Base-by-base conservation (phyloP, 2,888 invertebrate genomes). In the Malthinus seriepunctatus region DNA sequence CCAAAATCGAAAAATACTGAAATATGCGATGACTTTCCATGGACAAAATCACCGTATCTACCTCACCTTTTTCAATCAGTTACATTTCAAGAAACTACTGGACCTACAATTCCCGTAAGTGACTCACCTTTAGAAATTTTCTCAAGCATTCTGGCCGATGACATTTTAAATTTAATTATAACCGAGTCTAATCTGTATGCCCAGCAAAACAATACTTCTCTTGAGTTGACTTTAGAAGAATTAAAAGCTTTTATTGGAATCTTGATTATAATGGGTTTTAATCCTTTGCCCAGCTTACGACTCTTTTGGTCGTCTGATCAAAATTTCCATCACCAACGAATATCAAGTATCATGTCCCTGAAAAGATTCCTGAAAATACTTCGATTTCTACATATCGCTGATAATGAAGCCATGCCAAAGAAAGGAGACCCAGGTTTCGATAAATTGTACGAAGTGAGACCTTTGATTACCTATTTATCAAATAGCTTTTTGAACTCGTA, bases 361-460 rank as follows among this genome's bases (percentile, higher is more conserved):
- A n/a, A n/a, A n/a, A n/a, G n/a, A n/a, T n/a, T n/a, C n/a, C n/a
- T n/a, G n/a, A n/a, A n/a, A n/a, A n/a, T n/a, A n/a, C n/a, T n/a
- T n/a, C n/a, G n/a, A n/a, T n/a, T n/a, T n/a, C n/a, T n/a, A n/a
- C n/a, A n/a, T n/a, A n/a, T n/a, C n/a, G n/a, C n/a, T n/a, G n/a
- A n/a, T n/a, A n/a, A n/a, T n/a, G n/a, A n/a, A n/a, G n/a, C n/a
- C n/a, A n/a, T n/a, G n/a, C n/a, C n/a, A n/a, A n/a, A n/a, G n/a
- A n/a, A n/a, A n/a, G n/a, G n/a, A n/a, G n/a, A n/a, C n/a, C n/a
- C n/a, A n/a, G n/a, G n/a, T n/a, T n/a, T n/a, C n/a, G n/a, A n/a
- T n/a, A n/a, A n/a, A n/a, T n/a, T n/a, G n/a, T n/a, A 66, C 55
- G 67, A 67, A 60, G 34, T 69, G 9, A 51, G 64, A 15, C 65